Evolutionary conservation across 2,797 vertebrate genomes (phyloP), one percentile per base, ranked within the genome.

Genomic region (Serranus cabrilla): DNA sequence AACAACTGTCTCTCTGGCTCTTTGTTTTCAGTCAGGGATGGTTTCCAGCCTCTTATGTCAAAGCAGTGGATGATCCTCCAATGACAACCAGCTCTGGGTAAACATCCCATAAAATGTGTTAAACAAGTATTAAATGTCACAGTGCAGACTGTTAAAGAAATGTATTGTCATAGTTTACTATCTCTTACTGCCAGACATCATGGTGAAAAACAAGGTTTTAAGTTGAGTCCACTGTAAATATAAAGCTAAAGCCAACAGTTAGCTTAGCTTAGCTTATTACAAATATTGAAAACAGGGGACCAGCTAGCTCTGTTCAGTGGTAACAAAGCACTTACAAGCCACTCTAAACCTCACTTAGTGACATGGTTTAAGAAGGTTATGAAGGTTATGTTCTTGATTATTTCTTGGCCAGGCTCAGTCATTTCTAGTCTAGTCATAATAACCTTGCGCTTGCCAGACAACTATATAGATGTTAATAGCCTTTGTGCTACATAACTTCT

Each of bases 1-100:
- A 3, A 34, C 37, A 1, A 34, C 9, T 25, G 1, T 23, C 14
- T 54, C 10, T 63, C 11, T 51, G 11, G 20, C 47, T 43, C 18
- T 46, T 74, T 68, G 52, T 67, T 58, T 65, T 6, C 93, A 99
- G 98, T 46, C 95, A 94, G 1, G 98, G 98, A 77, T 99, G 98
- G 98, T 99, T 99, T 89, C 98, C 98, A 0, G 96, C 96, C 85
- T 86, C 96, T 23, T 99, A 95, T 5, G 96, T 97, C 74, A 96
- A 96, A 85, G 89, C 94, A 49, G 7, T 96, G 75, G 95, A 95
- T 0, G 90, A 93, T 43, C 60, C 60, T 50, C 71, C 73, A 23
- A 50, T 5, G 56, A 58, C 76, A 12, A 13, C 64, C 31, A 71
- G 49, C 61, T 65, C 54, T 58, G 85, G 90, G 95, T 95, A 85